A percentile compares a stretch with the other conserved stretches of the same genome.
phyloP scores from a whole-genome alignment of 2,113 vertebrate species.

The Apaloderma vittatum region DNA sequence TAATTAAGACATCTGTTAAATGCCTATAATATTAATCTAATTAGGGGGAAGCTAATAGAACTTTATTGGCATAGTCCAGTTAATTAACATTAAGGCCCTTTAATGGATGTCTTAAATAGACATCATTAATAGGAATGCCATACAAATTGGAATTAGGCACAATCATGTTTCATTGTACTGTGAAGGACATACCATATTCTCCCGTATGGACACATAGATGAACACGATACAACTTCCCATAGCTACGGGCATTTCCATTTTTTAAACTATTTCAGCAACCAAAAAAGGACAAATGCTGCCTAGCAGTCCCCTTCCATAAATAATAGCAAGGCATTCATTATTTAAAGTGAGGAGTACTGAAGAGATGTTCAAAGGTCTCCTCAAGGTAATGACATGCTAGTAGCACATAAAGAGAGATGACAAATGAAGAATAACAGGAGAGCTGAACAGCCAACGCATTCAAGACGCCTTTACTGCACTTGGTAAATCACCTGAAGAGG shows the following conservation, averaged over 20 bases:
- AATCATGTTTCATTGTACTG: slow-evolving; percentile 65
- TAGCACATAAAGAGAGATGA: neutral
- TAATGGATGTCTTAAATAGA: slow-evolving; percentile 77
- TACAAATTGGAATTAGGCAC: slow-evolving; percentile 73
- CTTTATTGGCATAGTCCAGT: slow-evolving; percentile 73
- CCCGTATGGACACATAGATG: neutral
- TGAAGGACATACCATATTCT: slow-evolving; percentile 62
- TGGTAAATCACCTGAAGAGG: neutral
- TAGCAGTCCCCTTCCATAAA: neutral
- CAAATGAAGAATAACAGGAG: neutral
- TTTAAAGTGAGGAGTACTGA: neutral
- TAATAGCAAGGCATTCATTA: neutral
- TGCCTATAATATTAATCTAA: slow-evolving; percentile 80
- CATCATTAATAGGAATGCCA: slow-evolving; percentile 70
- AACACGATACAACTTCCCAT: neutral
- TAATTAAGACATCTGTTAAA: slow-evolving; percentile 84
- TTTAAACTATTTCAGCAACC: neutral
- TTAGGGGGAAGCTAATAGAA: slow-evolving; percentile 72
- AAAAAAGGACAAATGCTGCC: neutral
- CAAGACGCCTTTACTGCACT: neutral
- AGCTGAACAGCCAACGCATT: neutral
- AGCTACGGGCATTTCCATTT: neutral
- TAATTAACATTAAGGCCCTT: slow-evolving; percentile 79
- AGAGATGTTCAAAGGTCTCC: neutral
- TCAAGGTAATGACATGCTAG: neutral